A percentile compares a stretch with the other conserved stretches of the same genome.
Conservation (phyloP, 2,797 vertebrate species). For the Characodon lateralis region DNA sequence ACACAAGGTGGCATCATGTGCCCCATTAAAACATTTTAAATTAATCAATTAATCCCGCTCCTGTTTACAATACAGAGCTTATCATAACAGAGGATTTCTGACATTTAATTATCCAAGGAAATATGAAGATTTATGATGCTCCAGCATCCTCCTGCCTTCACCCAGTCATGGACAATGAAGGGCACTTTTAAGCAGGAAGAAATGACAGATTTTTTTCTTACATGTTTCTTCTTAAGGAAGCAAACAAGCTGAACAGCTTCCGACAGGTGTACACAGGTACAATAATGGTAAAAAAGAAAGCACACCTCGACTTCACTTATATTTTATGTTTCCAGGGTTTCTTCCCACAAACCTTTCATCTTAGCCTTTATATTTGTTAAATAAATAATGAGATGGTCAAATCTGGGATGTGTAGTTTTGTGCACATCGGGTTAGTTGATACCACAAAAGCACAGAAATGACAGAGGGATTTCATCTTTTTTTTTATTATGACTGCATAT, state of each 20-base stretch:
- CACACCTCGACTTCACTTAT: not conserved
- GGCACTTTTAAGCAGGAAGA: constrained; percentile 20
- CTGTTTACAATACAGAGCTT: constrained; percentile 26
- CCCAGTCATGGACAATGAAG: constrained; percentile 14
- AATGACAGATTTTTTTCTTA: no score
- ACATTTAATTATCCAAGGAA: constrained; percentile 32
- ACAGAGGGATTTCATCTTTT: not conserved
- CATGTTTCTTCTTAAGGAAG: not conserved
- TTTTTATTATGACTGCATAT: not conserved
- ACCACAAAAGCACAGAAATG: not conserved
- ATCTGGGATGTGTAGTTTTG: not conserved
- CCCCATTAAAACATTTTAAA: constrained; percentile 20
- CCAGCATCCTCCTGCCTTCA: not conserved
- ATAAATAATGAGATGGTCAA: not conserved
- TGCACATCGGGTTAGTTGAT: not conserved
- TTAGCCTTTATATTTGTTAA: not conserved
- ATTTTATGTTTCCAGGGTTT: not conserved
- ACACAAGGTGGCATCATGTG: constrained; percentile 11
- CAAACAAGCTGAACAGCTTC: not conserved
- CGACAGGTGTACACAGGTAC: not conserved
- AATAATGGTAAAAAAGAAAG: not conserved
- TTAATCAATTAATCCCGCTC: constrained; percentile 21
- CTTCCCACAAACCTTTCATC: not conserved
- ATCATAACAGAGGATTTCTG: constrained; percentile 18
- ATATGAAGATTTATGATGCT: constrained; percentile 13